phyloP scores from a whole-genome alignment of 2,888 invertebrate species.

The Cataglyphis rosenhaueri region DNA sequence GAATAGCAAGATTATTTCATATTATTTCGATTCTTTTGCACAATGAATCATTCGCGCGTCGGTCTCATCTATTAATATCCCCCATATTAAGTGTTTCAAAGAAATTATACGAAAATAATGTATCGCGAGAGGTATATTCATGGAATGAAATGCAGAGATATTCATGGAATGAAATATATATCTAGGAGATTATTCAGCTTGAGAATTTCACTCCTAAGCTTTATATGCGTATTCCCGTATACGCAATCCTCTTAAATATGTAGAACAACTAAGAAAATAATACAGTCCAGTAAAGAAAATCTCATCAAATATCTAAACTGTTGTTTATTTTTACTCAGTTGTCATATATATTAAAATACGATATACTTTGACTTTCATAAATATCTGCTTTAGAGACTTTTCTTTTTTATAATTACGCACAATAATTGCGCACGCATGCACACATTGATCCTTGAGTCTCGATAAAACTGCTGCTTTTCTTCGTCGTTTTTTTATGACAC shows the following conservation, averaged over 20 bases:
- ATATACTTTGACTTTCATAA: conserved; percentile 24
- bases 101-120: conserved; percentile 15
- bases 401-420: conserved; percentile 59
- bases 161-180: neutral
- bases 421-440: conserved; percentile 56
- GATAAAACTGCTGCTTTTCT: conserved; percentile 53
- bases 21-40: neutral
- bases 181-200: neutral
- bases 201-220: neutral
- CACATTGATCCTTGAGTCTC: conserved; percentile 16
- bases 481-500: conserved; percentile 21
- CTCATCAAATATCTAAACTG: neutral
- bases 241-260: neutral
- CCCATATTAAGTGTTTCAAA: neutral
- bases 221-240: neutral
- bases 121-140: neutral
- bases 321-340: neutral
- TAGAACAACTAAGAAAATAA: neutral
- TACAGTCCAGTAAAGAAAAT: neutral
- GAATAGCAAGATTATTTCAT: neutral
- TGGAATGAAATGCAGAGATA: neutral
- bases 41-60: conserved; percentile 32
- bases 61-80: conserved; percentile 39
- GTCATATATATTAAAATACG: neutral
- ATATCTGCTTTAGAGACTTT: conserved; percentile 55